Base-by-base conservation (phyloP, 2,113 vertebrate species). In the Lycaon pictus region DNA sequence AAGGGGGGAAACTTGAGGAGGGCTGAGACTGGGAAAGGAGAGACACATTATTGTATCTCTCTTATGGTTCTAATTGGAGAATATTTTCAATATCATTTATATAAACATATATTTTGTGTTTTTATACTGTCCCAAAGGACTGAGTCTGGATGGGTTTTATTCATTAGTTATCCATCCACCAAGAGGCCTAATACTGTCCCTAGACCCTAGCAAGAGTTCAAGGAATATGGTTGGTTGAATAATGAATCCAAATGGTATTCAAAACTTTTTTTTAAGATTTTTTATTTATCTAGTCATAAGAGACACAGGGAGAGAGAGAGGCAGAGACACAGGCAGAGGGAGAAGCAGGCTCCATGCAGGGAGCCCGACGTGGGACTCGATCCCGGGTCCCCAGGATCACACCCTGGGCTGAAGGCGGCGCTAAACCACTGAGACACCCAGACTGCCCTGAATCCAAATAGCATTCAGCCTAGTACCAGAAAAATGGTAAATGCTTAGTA, bases 221-320 rank as follows among this genome's bases (percentile, higher is more conserved):
- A 53, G 72, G 29, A 65, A 82, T 80, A 83, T 55, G 9, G 67
- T 84, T 88, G 72, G n/a, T n/a, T 82, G 20, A 79, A 86, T 88
- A 94, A 77, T 93, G 67, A 94, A 69, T 84, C 55, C 77, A 96
- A 80, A 82, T 35, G 76, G 11, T 48, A 22, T 53, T 84, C 84
- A 90, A 43, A 43, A 43, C 43, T 43, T 43, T 43, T 43, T 43
- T 43, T 43, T 43, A 43, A 43, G 43, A 43, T 43, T 43, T 43
- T 43, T 43, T 43, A 43, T 43, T 7, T 43, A 43, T 43, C 7
- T 43, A 43, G 7, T 43, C 43, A 43, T 43, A 43, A 43, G 43
- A 43, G 43, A 43, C 43, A 43, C 43, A 43, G 6, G 5, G 43
- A 43, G 43, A 43, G 43, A 43, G 43, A 43, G 43, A 43, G 43